phyloP scores from a whole-genome alignment of 2,113 vertebrate genomes.

The Craseonycteris thonglongyai region DNA sequence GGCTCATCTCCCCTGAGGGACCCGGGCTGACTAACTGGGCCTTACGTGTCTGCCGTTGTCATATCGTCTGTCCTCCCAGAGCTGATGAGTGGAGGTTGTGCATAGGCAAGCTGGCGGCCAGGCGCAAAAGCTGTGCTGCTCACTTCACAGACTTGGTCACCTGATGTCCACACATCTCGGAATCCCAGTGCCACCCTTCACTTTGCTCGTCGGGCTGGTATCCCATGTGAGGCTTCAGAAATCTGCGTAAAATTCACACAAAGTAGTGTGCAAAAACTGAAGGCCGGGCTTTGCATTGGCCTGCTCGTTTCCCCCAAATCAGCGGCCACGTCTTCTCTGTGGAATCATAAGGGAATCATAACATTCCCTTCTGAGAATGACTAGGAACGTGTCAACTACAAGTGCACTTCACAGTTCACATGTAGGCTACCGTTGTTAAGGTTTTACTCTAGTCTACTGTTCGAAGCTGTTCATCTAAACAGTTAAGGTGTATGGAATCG shows the following conservation, averaged over 20 bases:
- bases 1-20: too few species aligned
- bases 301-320: not conserved
- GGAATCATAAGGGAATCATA: not conserved
- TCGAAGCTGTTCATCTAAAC: not conserved
- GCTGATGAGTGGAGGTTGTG: not conserved
- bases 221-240: too few species aligned
- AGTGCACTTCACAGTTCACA: not conserved
- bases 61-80: too few species aligned
- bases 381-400: not conserved
- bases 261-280: not conserved
- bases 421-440: not conserved
- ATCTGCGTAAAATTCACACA: not conserved
- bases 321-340: rapidly evolving
- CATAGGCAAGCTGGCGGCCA: too few species aligned
- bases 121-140: too few species aligned
- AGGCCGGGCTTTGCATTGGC: too few species aligned
- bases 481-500: not conserved
- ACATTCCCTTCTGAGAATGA: not conserved
- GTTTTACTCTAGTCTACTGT: not conserved
- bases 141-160: not conserved
- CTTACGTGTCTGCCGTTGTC: too few species aligned
- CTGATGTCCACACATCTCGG: too few species aligned
- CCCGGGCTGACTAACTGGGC: too few species aligned
- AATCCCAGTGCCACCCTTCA: not conserved
- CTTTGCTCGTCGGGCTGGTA: not conserved